Evolutionary conservation across 2,888 invertebrate species (phyloP), one percentile per base, ranked within the genome.

Genomic region (Elysia crispata): DNA sequence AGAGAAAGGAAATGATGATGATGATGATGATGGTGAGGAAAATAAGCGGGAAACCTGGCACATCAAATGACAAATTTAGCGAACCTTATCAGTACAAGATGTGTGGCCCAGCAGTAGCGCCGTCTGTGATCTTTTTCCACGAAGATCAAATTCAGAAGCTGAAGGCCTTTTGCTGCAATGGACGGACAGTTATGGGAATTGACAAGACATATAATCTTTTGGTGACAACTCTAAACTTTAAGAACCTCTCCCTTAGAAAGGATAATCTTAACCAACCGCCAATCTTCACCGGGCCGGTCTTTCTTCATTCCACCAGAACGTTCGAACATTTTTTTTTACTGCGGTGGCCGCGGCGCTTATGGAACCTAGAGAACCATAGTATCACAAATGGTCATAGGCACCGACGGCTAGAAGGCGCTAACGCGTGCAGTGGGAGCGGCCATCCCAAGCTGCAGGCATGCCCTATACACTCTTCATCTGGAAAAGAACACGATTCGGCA

Each of bases 91-190:
- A 41, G 41, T 11, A 6, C 11, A 41, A 11, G 11, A 41, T 6
- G 41, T 41, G 70, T 41, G n/a, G n/a, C n/a, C n/a, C n/a, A n/a
- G n/a, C n/a, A 70, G 33, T 70, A 41, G 70, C 33, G 70, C 70
- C 70, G 33, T 66, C 67, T 70, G 33, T 70, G 70, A 70, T 70
- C 20, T n/a, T 70, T 41, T 70, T 70, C 41, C 70, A 70, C 70
- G 70, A 70, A 70, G 70, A 70, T 70, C 41, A 70, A 70, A 70
- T 70, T 70, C 70, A 70, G n/a, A 70, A 70, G 30, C 70, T 70
- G 41, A 70, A 70, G 70, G 70, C 33, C 70, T 70, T 41, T 41
- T 70, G 70, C 41, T 70, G 70, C 70, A 70, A 70, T 41, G 70
- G 33, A 31, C 33, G 70, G 70, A 70, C 70, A 70, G 70, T 70